A percentile compares a stretch with the other conserved stretches of the same genome.
Evolutionary conservation across 2,888 invertebrate genomes (phyloP).

Genomic region (Gibbula magus): DNA sequence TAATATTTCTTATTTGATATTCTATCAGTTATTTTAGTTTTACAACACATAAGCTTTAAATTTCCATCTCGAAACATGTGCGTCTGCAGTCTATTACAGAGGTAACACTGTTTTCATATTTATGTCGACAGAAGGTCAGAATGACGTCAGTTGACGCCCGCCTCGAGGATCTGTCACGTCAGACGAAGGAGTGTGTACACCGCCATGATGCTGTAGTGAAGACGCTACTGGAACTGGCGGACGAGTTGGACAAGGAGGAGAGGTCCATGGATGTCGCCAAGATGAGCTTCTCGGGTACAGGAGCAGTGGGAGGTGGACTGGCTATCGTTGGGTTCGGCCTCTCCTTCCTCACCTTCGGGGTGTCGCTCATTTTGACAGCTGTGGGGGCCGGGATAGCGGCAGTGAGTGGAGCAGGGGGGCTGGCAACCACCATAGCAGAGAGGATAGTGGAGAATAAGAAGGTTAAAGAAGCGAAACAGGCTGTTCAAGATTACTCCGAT

Average conservation of each 20-base stretch:
- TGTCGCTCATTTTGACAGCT: conserved; percentile 25
- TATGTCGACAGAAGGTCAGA: too few relatives aligned
- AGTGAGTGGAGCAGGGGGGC: not conserved
- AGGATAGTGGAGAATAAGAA: not conserved
- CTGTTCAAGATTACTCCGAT: not conserved
- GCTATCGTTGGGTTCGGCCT: conserved; percentile 33
- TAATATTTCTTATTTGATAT: too few relatives aligned
- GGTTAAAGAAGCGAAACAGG: not conserved
- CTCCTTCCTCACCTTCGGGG: conserved; percentile 36
- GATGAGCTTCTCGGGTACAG: conserved; percentile 15
- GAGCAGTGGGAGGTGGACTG: conserved; percentile 27
- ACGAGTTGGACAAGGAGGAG: not conserved
- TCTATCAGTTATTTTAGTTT: too few relatives aligned
- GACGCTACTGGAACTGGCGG: not conserved
- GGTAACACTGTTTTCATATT: too few relatives aligned
- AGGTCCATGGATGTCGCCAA: conserved; percentile 1
- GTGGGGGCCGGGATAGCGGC: conserved; percentile 24
- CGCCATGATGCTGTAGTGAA: not conserved
- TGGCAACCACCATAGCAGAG: not conserved
- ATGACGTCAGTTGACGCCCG: not conserved
- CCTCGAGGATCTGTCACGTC: not conserved
- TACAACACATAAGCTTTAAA: too few relatives aligned
- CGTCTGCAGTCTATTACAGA: too few relatives aligned
- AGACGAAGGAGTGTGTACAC: not conserved
- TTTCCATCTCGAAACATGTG: too few relatives aligned